Base-by-base conservation (phyloP, 1,140 invertebrate species). In the Rhynchophorus ferrugineus region DNA sequence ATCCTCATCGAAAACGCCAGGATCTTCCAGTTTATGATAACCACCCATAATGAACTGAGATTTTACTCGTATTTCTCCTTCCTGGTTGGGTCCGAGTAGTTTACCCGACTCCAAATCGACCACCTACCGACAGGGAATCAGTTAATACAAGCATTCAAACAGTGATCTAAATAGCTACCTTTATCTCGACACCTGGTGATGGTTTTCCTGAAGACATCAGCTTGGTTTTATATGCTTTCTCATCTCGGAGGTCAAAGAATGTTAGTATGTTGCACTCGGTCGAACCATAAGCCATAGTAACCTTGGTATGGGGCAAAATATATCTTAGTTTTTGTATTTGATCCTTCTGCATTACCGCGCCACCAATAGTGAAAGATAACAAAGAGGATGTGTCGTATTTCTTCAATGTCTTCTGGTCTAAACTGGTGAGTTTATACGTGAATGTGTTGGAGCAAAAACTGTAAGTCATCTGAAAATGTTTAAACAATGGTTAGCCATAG, bases 1-100 rank as follows among this genome's bases (percentile, higher is more conserved):
- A 21, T 60, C 55, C 35, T 53, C 45, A 2, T 77, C 73, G 1
- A 88, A 73, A 0, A 73, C 78, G 20, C 82, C 77, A 5, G 37
- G 24, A 6, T 36, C 34, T 33, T 61, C 58, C 2, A 18, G 7
- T 2, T 54, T 49, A 36, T 50, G 51, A 37, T 58, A 62, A 0
- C 54, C 56, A n/a, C 29, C 22, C 50, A 49, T 54, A 3, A 29
- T 2, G 24, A 46, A 54, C 8, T 20, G 16, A 5, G 53, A 45
- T 37, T 52, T 54, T 5, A 55, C 11, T 1, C 52, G 41, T 24
- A 62, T 49, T 52, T 60, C 61, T n/a, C 61, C 58, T 35, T 47
- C 19, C 42, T 56, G 33, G 22, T 62, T 54, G 16, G 58, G 50
- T 1, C 56, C 56, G 13, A 60, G 14, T 7, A 53, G 13, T 44